Evolutionary conservation across 2,113 vertebrate species (phyloP), one percentile per base, ranked within the genome.

Genomic region (Clarias gariepinus): DNA sequence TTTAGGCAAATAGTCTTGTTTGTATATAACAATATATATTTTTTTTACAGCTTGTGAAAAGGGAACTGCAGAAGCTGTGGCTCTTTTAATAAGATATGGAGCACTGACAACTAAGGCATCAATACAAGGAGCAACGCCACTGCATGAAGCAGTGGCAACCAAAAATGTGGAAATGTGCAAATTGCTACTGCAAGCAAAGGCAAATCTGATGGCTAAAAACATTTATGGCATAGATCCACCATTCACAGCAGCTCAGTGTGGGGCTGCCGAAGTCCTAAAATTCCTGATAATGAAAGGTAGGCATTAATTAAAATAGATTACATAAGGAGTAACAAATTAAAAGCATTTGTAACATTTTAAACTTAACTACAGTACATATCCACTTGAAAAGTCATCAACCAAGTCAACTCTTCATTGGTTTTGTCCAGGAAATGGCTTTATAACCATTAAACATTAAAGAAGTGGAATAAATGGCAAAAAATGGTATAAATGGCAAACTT

Each of bases 161-260:
- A 96, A 97, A 23, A 97, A 96, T 66, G 80, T 98, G 89, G 95
- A 97, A 86, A 96, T 97, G 83, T 97, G 96, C 23, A 96, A 97
- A n/a, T 95, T 98, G 92, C 93, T 99, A 36, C 79, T 98, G 85
- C 93, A 94, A 82, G 96, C 95, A 0, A 97, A 96, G 0, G 98
- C 97, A 89, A 98, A 99, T 88, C 93, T 96, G 88, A 95, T 94
- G 33, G 87, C 95, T 57, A 91, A 92, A 89, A 98, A 98, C 0
- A 88, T 93, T 66, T 98, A 97, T 0, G 98, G 97, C 87, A 96
- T 99, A 91, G 94, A 95, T 0, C 95, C 97, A 0, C 89, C 98
- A 68, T 99, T 99, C 64, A 95, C 96, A 7, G 97, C 98, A 0
- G 97, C 98, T 76, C 97, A 99, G 92, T 95, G 95, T 0, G 98